Evolutionary conservation across 2,888 invertebrate species (phyloP), one percentile per base, ranked within the genome.

Genomic region (Silvanus unidentatus): DNA sequence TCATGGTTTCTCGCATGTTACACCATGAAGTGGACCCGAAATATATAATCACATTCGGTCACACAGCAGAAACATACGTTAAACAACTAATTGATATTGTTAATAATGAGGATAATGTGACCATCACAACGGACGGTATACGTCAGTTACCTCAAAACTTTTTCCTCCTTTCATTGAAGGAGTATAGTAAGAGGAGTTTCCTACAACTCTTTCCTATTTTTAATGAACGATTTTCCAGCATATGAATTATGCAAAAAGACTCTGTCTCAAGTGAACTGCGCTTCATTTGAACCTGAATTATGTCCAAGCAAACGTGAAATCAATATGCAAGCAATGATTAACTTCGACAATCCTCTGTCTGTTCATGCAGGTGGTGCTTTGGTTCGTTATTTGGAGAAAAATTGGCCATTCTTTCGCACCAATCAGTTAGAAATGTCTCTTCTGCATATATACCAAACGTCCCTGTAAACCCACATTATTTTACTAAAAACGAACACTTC

Each of bases 361-460:
- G 75, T 88, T 2, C 79, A 86, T 59, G 82, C 88, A 0, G 65
- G 84, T 2, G 90, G 89, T 2, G 81, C 84, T 0, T 69, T 90
- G 32, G 68, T 90, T 13, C 78, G 81, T 58, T 86, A 81, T 64
- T 60, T 89, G 28, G 87, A 88, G 53, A 75, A 77, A 40, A 78
- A 81, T 62, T 84, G 82, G 79, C 55, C 63, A 8, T 57, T 57
- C 40, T 64, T 69, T 50, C 54, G 57, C 15, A 41, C 58, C 5
- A 45, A 60, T 8, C 56, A 32, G 5, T n/a, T 12, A 32, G 70
- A 63, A 75, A 73, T 78, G 2, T 71, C 74, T 55, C 79, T 77
- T 45, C 55, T 79, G 43, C 72, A 74, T 48, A 64, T 87, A 39
- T 76, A 75, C 51, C 75, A 75, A 50, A 76, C 82, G 48, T 77